Percentiles rank a stretch among this genome's conserved stretches.
Evolutionary conservation across 2,797 vertebrate species (phyloP).

Genomic region (Toxotes lorentzi): DNA sequence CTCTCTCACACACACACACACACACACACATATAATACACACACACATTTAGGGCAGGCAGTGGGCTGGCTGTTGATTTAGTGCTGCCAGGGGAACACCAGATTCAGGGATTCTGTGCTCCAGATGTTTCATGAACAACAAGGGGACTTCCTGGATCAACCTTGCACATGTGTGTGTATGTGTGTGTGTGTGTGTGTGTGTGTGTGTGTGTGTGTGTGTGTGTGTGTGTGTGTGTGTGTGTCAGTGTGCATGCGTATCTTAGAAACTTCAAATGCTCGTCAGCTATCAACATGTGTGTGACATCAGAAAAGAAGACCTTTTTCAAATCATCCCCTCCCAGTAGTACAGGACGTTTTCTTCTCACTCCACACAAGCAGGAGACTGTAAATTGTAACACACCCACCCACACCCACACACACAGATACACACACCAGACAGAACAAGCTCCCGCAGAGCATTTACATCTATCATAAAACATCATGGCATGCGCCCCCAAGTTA

Average conservation of each 20-base stretch:
- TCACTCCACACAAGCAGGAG: constrained; percentile 23
- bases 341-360: constrained; percentile 53
- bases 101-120: constrained; percentile 75
- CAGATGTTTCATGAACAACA: constrained; percentile 83
- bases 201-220: background rate
- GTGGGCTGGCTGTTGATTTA: constrained; percentile 76
- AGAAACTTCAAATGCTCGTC: constrained; percentile 48
- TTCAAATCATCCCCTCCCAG: constrained; percentile 51
- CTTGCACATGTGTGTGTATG: too few relatives aligned
- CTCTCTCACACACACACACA: constrained; percentile 21
- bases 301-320: constrained; percentile 59
- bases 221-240: constrained; percentile 17
- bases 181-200: constrained; percentile 13
- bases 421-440: constrained; percentile 23
- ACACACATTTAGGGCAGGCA: constrained; percentile 55
- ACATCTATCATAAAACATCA: constrained; percentile 39
- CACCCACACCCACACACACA: constrained; percentile 2
- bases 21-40: constrained; percentile 11
- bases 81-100: constrained; percentile 77
- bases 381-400: constrained; percentile 28
- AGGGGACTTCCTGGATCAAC: constrained; percentile 79
- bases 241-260: constrained; percentile 20
- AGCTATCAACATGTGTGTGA: constrained; percentile 66
- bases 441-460: constrained; percentile 20
- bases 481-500: constrained; percentile 13